A percentile compares a stretch with the other conserved stretches of the same genome.
These are phyloP conservation scores for Entelurus aequoreus DNA, from an alignment of 2,113 vertebrate genomes.

Conservation along the genomic window DNA sequence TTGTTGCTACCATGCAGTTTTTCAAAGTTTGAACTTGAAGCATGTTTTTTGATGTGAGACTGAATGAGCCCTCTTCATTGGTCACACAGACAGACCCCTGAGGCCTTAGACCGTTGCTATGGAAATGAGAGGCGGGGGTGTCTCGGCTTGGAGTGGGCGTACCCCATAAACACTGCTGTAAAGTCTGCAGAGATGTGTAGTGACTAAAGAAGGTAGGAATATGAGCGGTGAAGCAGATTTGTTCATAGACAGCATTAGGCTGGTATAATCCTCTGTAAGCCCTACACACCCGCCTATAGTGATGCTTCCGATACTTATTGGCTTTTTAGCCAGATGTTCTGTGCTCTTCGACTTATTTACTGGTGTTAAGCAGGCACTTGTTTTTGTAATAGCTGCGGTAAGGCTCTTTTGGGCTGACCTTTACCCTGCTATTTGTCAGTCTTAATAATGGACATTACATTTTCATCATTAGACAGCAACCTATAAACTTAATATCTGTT, in stretches of 20 bases:
- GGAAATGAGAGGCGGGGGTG: slow-evolving; percentile 44
- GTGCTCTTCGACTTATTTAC: slow-evolving; percentile 36
- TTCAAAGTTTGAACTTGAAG: slow-evolving; percentile 36
- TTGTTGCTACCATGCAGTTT: background rate
- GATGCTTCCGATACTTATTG: slow-evolving; percentile 21
- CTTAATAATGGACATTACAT: background rate
- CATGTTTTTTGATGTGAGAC: slow-evolving; percentile 53
- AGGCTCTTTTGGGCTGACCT: slow-evolving; percentile 11
- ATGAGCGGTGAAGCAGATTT: slow-evolving; percentile 20
- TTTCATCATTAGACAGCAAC: background rate
- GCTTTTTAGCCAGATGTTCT: slow-evolving; percentile 50
- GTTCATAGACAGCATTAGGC: slow-evolving; percentile 25
- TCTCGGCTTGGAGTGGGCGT: slow-evolving; percentile 31
- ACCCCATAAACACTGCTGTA: slow-evolving; percentile 31
- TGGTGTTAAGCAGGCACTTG: slow-evolving; percentile 37
- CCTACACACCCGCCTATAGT: background rate
- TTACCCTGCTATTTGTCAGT: slow-evolving; percentile 16
- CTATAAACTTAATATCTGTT: background rate
- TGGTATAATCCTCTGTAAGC: slow-evolving; percentile 31
- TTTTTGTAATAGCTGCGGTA: slow-evolving; percentile 18
- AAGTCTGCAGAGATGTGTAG: slow-evolving; percentile 22
- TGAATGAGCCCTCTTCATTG: slow-evolving; percentile 53
- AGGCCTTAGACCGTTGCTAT: slow-evolving; percentile 66
- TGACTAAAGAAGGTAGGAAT: slow-evolving; percentile 16
- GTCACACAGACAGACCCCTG: slow-evolving; percentile 40